A percentile compares a stretch with the other conserved stretches of the same genome.
Conservation (phyloP, 2,797 vertebrate species). For the Cyclura pinguis region DNA sequence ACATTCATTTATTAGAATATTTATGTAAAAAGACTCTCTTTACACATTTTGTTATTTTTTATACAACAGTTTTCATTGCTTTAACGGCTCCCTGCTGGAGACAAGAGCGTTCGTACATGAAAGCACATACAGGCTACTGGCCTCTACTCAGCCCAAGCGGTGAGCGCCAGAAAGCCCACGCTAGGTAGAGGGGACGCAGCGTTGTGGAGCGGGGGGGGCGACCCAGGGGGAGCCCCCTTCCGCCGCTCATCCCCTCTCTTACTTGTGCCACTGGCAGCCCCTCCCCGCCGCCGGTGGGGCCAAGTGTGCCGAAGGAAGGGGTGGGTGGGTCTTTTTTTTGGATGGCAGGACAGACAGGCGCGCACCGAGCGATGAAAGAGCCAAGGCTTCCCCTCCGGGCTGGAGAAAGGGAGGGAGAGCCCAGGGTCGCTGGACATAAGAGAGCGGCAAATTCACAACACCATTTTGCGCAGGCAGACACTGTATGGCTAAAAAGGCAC, state of each 20-base stretch:
- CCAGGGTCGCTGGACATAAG: background rate
- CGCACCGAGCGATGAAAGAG: background rate
- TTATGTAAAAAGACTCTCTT: slow-evolving; percentile 81
- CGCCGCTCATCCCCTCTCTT: background rate
- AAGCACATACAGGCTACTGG: slow-evolving; percentile 47
- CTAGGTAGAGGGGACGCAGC: background rate
- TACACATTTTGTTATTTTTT: slow-evolving; percentile 67
- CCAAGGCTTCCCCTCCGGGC: background rate
- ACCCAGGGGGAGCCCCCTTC: background rate
- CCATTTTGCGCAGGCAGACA: slow-evolving; percentile 33
- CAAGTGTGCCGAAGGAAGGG: background rate
- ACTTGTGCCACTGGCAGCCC: background rate
- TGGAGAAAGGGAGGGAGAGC: background rate
- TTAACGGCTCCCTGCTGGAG: slow-evolving; percentile 67
- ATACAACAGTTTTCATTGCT: slow-evolving; percentile 75
- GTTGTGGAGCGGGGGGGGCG: background rate
- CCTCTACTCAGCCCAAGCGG: slow-evolving; percentile 3
- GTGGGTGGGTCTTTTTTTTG: background rate
- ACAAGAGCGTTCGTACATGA: slow-evolving; percentile 67
- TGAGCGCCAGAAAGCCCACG: background rate
- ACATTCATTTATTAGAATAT: slow-evolving; percentile 85
- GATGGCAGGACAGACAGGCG: background rate
- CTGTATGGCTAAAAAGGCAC: slow-evolving; percentile 71
- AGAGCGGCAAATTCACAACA: slow-evolving; percentile 51
- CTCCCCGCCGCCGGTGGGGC: background rate